Evolutionary conservation across 2,797 vertebrate genomes (phyloP).

Genomic region (Eulemur mongoz): DNA sequence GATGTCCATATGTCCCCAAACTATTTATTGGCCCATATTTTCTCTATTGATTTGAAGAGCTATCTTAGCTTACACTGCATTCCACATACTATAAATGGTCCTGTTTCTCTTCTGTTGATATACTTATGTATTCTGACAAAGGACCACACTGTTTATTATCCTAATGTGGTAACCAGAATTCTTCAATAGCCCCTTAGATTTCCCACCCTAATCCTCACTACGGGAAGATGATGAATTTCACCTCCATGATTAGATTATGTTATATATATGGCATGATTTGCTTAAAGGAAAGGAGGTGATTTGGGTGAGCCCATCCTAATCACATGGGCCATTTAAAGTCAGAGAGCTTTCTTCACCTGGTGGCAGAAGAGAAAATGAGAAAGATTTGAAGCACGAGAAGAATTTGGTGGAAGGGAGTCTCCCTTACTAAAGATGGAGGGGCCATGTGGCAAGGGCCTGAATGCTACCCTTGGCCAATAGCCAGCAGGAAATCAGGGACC

Average conservation of each 20-base stretch:
- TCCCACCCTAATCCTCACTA: background rate
- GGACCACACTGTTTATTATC: background rate
- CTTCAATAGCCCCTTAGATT: background rate
- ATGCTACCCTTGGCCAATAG: background rate
- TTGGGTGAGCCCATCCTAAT: background rate
- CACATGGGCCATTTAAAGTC: background rate
- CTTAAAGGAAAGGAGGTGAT: background rate
- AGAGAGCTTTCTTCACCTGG: background rate
- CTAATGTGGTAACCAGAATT: background rate
- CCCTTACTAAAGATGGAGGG: background rate
- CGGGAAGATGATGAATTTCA: background rate
- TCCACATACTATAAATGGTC: background rate
- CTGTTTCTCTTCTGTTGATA: background rate
- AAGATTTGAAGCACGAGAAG: background rate
- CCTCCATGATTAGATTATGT: background rate
- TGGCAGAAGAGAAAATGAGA: background rate
- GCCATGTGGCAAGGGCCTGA: background rate
- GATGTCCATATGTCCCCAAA: background rate
- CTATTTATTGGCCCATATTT: background rate
- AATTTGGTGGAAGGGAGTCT: background rate
- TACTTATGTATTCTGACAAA: background rate
- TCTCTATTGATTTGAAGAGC: background rate
- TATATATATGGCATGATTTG: background rate
- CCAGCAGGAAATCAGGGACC: background rate
- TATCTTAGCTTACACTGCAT: background rate